Base-by-base conservation (phyloP, 2,113 vertebrate species). In the Sarotherodon lohbergeri region DNA sequence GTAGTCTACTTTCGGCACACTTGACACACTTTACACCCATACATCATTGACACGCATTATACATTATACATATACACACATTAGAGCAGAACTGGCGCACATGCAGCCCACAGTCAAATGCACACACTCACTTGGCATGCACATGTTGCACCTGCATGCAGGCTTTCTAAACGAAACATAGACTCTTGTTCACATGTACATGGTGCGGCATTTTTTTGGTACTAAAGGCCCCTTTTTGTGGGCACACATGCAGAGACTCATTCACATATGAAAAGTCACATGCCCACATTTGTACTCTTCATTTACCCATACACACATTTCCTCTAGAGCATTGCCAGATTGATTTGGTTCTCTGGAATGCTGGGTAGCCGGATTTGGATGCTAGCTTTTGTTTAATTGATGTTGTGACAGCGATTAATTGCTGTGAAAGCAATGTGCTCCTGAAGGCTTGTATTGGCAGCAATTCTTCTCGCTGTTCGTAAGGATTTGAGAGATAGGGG, bases 351-450 rank as follows among this genome's bases (percentile, higher is more conserved):
- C 86, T 83, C 83, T 91, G 90, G 92, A 92, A 93, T 90, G 92
- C 89, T 83, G 90, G 85, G 80, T 29, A 89, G 83, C 76, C 63
- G 73, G 92, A 93, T 91, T 90, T 87, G 88, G 91, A 93, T 86
- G 66, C 88, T 55, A 80, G 85, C 88, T 86, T 80, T 90, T 90
- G 87, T 88, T 90, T 95, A 95, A 95, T 94, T 93, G 95, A 94
- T 96, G 94, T 94, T 95, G 91, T 95, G 94, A 95, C 91, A 91
- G 91, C 91, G 89, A 91, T 94, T 95, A 95, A 95, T 95, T 92
- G 90, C 91, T 86, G 91, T 85, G 89, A 95, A 92, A 93, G 91
- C 92, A 88, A 86, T 88, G 91, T 66, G 93, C 93, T 93, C 88
- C 90, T 87, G 90, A 93, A 89, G 83, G 86, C 92, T 82, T 83